These are phyloP conservation scores for Dasyurus viverrinus DNA, from an alignment of 2,113 vertebrate genomes.

Conservation along the genomic window DNA sequence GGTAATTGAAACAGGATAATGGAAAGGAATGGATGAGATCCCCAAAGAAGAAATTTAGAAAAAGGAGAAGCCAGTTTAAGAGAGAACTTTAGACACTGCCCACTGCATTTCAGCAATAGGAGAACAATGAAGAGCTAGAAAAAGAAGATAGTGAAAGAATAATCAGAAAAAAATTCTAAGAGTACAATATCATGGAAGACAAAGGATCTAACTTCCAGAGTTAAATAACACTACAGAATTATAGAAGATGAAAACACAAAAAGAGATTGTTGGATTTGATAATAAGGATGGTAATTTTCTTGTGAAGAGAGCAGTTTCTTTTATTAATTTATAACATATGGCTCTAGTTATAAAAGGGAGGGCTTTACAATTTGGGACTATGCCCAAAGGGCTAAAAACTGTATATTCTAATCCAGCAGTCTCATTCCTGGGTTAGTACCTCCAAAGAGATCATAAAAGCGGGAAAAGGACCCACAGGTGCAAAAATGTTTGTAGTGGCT, in stretches of 20 bases:
- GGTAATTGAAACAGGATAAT: background rate
- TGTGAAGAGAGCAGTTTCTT: background rate
- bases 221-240: background rate
- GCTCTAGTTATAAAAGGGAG: background rate
- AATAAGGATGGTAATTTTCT: background rate
- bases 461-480: too few relatives aligned
- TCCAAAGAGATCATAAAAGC: too few relatives aligned
- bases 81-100: background rate
- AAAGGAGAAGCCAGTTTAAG: background rate
- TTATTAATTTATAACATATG: background rate
- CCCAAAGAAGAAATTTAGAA: background rate
- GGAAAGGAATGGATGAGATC: background rate
- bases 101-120: background rate
- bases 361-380: too few relatives aligned
- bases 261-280: background rate
- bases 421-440: too few relatives aligned
- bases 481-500: too few relatives aligned
- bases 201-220: background rate
- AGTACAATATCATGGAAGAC: background rate
- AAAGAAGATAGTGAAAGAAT: background rate
- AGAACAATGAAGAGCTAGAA: background rate
- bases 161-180: background rate
- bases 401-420: too few relatives aligned
- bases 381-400: too few relatives aligned
- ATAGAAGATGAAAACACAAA: background rate